phyloP scores from a whole-genome alignment of 1,140 invertebrate species.

The Drosophila sechellia region DNA sequence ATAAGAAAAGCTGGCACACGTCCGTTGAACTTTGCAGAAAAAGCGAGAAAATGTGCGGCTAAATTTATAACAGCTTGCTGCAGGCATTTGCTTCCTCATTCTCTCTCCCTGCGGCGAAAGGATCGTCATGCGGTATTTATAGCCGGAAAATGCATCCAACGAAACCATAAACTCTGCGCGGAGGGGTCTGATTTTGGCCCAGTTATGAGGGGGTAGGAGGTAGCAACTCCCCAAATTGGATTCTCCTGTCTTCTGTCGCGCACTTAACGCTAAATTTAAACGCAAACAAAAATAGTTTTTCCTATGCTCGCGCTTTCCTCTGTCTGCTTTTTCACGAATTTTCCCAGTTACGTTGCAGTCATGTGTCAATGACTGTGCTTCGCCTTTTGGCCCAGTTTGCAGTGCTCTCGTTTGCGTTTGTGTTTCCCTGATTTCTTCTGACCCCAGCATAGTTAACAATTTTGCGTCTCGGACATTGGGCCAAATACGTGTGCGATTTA shows the following conservation, averaged over 20 bases:
- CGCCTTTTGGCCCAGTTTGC: slow-evolving; percentile 77
- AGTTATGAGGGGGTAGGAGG: slow-evolving; percentile 41
- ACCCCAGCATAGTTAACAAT: slow-evolving; percentile 77
- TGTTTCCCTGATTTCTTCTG: slow-evolving; percentile 26
- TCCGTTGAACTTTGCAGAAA: slow-evolving; percentile 71
- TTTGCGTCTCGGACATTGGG: slow-evolving; percentile 76
- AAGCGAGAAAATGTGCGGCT: slow-evolving; percentile 47
- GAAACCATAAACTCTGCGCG: slow-evolving; percentile 30
- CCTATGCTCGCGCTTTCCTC: slow-evolving; percentile 1
- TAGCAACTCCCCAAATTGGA: slow-evolving; percentile 27
- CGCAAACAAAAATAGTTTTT: slow-evolving; percentile 40
- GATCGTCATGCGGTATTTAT: slow-evolving; percentile 66
- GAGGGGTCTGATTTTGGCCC: slow-evolving; percentile 53
- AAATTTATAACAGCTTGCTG: slow-evolving; percentile 72
- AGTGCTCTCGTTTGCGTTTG: slow-evolving; percentile 8
- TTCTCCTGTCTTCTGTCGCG: slow-evolving; percentile 20
- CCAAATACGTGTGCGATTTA: slow-evolving; percentile 81
- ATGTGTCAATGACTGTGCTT: slow-evolving; percentile 76
- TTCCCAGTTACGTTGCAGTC: slow-evolving; percentile 20
- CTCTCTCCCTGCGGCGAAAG: slow-evolving; percentile 36
- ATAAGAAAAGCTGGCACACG: slow-evolving; percentile 44
- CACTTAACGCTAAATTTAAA: slow-evolving; percentile 44
- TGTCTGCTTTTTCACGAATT: background rate
- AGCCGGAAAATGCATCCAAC: slow-evolving; percentile 38
- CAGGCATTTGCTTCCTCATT: slow-evolving; percentile 77